These are phyloP conservation scores for Chromis chromis DNA, from an alignment of 2,797 vertebrate species.

Conservation along the genomic window DNA sequence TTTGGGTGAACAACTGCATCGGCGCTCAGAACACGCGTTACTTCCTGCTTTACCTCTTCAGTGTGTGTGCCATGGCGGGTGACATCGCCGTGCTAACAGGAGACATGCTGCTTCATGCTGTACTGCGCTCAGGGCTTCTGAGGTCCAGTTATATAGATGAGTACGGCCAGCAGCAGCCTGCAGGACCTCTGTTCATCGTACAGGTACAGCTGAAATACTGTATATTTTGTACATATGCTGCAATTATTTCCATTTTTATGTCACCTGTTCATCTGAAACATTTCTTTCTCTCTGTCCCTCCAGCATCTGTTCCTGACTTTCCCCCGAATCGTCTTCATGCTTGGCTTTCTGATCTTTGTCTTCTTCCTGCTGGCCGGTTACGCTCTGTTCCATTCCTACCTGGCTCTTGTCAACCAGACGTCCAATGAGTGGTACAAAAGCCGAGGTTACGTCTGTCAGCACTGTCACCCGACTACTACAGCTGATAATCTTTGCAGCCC, in stretches of 20 bases:
- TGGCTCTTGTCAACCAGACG: constrained; percentile 92
- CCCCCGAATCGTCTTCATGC: constrained; percentile 92
- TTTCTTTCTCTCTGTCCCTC: background rate
- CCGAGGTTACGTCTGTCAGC: constrained; percentile 76
- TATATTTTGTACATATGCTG: background rate
- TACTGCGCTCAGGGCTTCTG: constrained; percentile 83
- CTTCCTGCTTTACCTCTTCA: constrained; percentile 92
- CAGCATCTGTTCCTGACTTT: constrained; percentile 97
- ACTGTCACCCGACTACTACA: constrained; percentile 71
- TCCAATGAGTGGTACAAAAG: constrained; percentile 93
- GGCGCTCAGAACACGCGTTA: constrained; percentile 88
- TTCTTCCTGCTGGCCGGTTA: constrained; percentile 90
- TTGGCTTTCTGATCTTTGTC: constrained; percentile 93
- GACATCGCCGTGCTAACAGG: constrained; percentile 80
- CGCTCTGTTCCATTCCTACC: constrained; percentile 86
- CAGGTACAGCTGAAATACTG: constrained; percentile 83
- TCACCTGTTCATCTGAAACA: background rate
- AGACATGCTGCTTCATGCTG: constrained; percentile 85
- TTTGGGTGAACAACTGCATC: constrained; percentile 98
- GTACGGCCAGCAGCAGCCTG: constrained; percentile 81
- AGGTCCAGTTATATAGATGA: constrained; percentile 86
- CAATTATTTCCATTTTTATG: background rate
- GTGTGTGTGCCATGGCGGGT: constrained; percentile 82
- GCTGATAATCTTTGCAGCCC: constrained; percentile 52
- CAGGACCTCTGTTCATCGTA: constrained; percentile 84